These are phyloP conservation scores for Griposia aprilina DNA, from an alignment of 2,888 invertebrate species.

Conservation along the genomic window DNA sequence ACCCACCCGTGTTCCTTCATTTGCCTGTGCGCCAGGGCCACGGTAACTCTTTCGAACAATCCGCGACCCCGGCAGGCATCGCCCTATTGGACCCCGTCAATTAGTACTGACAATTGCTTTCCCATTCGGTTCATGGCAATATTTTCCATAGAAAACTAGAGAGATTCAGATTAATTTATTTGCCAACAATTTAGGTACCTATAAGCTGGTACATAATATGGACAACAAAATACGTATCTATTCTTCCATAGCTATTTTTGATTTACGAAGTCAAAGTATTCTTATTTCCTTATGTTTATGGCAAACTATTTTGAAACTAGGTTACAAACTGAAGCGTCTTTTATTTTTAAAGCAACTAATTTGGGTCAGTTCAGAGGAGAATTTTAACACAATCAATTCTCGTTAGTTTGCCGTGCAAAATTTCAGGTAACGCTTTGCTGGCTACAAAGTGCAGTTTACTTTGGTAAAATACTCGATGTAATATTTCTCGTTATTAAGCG, in stretches of 20 bases:
- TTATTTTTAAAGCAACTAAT: conserved; percentile 60
- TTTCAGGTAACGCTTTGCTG: conserved; percentile 6
- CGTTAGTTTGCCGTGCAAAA: conserved; percentile 35
- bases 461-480: conserved; percentile 2
- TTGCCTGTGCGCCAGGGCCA: too few relatives aligned
- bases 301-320: conserved; percentile 53
- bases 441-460: not conserved
- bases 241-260: conserved; percentile 13
- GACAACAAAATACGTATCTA: conserved; percentile 9
- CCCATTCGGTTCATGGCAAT: not conserved
- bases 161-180: too few relatives aligned
- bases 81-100: too few relatives aligned
- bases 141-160: not conserved
- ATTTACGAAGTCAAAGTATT: conserved; percentile 18
- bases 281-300: conserved; percentile 48
- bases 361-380: conserved; percentile 53
- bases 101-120: not conserved
- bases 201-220: too few relatives aligned
- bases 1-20: too few relatives aligned
- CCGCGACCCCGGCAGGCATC: too few relatives aligned
- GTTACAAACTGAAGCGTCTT: conserved; percentile 56
- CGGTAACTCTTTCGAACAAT: too few relatives aligned
- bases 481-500: not conserved
- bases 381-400: conserved; percentile 44
- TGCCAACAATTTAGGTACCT: too few relatives aligned